Percentiles rank a stretch among this genome's conserved stretches.
phyloP scores from a whole-genome alignment of 1,140 invertebrate genomes.

The Monochamus saltuarius region DNA sequence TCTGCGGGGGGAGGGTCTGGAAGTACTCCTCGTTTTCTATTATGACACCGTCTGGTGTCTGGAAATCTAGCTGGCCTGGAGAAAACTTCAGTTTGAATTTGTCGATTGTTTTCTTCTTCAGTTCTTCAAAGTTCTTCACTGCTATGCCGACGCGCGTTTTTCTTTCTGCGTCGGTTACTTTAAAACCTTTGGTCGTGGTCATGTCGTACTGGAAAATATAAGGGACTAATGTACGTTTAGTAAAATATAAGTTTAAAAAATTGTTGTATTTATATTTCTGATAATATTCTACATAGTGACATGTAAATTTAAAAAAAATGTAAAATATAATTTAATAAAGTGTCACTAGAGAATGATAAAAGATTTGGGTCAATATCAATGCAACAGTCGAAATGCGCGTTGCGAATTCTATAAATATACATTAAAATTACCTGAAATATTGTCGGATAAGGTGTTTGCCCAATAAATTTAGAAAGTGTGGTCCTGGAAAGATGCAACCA shows the following conservation, averaged over 20 bases:
- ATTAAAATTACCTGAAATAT: neutral
- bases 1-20: constrained; percentile 68
- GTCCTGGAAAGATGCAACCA: constrained; percentile 13
- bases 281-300: too few relatives aligned
- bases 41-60: constrained; percentile 65
- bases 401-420: neutral
- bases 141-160: constrained; percentile 50
- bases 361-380: too few relatives aligned
- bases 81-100: constrained; percentile 47
- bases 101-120: constrained; percentile 48
- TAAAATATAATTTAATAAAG: neutral
- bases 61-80: constrained; percentile 42
- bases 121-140: constrained; percentile 46
- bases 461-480: neutral
- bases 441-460: too few relatives aligned
- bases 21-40: constrained; percentile 76
- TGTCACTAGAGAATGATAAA: too few relatives aligned
- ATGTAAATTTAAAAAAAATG: neutral
- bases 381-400: neutral
- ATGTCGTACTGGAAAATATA: constrained; percentile 22
- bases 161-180: constrained; percentile 50
- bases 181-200: constrained; percentile 43
- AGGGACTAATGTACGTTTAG: neutral
- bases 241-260: too few relatives aligned
- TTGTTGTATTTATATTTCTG: too few relatives aligned